Conservation (phyloP, 1,140 invertebrate species). For the Aphelenchoides fujianensis region DNA sequence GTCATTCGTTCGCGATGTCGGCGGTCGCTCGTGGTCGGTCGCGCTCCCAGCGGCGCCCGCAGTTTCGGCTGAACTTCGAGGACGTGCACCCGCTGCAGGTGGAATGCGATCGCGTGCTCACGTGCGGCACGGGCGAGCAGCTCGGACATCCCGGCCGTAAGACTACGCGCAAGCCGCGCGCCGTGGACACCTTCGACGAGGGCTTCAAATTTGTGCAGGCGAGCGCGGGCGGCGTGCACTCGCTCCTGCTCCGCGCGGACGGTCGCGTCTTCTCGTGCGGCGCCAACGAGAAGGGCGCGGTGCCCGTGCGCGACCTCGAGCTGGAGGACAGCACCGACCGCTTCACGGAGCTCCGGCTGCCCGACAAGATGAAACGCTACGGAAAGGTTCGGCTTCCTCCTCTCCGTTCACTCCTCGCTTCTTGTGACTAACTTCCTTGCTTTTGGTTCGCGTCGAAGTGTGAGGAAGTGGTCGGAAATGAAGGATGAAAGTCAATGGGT, state of each 20-base stretch:
- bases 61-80: no score
- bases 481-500: no score
- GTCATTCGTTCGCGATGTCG: no score
- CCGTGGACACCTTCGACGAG: slow-evolving; percentile 50
- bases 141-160: slow-evolving; percentile 57
- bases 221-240: slow-evolving; percentile 56
- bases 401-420: no score
- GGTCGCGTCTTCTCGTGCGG: slow-evolving; percentile 52
- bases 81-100: no score
- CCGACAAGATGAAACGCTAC: slow-evolving; percentile 40
- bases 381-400: no score
- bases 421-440: no score
- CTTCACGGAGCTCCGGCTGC: slow-evolving; percentile 45
- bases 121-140: slow-evolving; percentile 52
- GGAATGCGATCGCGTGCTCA: no score
- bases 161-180: slow-evolving; percentile 55
- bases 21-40: no score
- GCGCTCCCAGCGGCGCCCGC: no score
- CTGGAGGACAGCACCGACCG: slow-evolving; percentile 53
- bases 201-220: slow-evolving; percentile 47
- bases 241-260: slow-evolving; percentile 49
- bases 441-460: no score
- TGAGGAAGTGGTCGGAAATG: no score
- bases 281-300: slow-evolving; percentile 60
- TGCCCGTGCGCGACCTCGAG: slow-evolving; percentile 56